phyloP scores from a whole-genome alignment of 2,113 vertebrate genomes.

The Lampris incognitus region DNA sequence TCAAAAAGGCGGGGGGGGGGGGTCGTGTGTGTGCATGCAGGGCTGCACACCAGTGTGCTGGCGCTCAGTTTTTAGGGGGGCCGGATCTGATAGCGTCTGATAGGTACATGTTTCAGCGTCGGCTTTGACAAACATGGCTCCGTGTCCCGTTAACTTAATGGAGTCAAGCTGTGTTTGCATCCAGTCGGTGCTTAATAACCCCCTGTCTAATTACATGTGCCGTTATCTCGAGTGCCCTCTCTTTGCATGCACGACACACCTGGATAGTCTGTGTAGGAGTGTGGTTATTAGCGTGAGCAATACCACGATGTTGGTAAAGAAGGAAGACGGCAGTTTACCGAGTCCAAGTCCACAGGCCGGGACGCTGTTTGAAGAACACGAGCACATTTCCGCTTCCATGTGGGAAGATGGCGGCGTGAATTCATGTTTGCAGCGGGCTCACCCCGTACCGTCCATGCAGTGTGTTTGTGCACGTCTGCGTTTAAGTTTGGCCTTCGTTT shows the following conservation, averaged over 20 bases:
- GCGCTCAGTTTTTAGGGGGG: slow-evolving; percentile 51
- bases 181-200: slow-evolving; percentile 31
- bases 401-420: too few species aligned
- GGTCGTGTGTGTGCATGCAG: slow-evolving; percentile 64
- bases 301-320: background rate
- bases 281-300: background rate
- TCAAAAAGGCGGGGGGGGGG: slow-evolving; percentile 42
- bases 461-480: too few species aligned
- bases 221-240: slow-evolving; percentile 10
- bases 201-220: slow-evolving; percentile 31
- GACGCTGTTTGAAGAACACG: slow-evolving; percentile 44
- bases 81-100: slow-evolving; percentile 58
- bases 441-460: too few species aligned
- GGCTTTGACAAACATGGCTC: slow-evolving; percentile 34
- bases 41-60: slow-evolving; percentile 53
- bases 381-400: slow-evolving; percentile 3
- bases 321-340: background rate
- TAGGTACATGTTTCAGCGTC: slow-evolving; percentile 44
- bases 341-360: background rate
- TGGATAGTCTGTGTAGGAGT: slow-evolving; percentile 7
- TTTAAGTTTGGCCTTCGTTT: too few species aligned
- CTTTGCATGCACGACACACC: slow-evolving; percentile 18
- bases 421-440: too few species aligned
- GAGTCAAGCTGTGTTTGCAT: slow-evolving; percentile 21
- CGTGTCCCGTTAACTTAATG: slow-evolving; percentile 25